Evolutionary conservation across 2,113 vertebrate genomes (phyloP), one percentile per base, ranked within the genome.

Genomic region (Gobiocypris rarus): DNA sequence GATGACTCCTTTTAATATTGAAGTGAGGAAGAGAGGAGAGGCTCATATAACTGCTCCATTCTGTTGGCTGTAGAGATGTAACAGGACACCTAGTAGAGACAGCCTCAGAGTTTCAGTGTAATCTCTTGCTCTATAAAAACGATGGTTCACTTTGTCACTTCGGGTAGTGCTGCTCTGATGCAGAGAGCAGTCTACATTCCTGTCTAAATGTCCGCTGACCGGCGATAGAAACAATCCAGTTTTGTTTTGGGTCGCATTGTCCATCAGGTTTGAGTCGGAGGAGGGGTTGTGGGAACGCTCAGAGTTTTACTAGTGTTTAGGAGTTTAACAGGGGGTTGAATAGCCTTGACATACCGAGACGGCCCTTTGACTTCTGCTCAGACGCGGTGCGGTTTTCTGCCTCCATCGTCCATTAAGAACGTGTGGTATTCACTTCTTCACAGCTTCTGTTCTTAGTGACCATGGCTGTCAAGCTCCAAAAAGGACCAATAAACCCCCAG

Each of bases 211-310:
- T 13, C 71, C 7, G 1, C 34, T 80, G 78, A 80, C 41, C 5
- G 5, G n/a, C 41, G 38, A 80, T 65, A 63, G 41, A 80, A 80
- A 80, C 59, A 14, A 24, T 79, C 10, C 24, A 48, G 59, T 50
- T 80, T 80, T 67, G 77, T 52, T 80, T 80, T 28, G 9, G 59
- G 15, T 17, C 43, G 3, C 43, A 80, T 80, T 67, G 43, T 80
- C 43, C 17, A 1, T n/a, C 41, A 67, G 9, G 43, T 50, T 15
- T 80, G 43, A 31, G n/a, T 65, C 19, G 28, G 78, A 80, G 78
- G 77, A 80, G 78, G 78, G 45, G 56, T 63, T 83, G 58, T 83
- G 71, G 73, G 82, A 83, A 83, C 71, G n/a, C 24, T 48, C 59
- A 17, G 65, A 50, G 38, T 61, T 71, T 75, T 24, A 50, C 43